Evolutionary conservation across 2,797 vertebrate genomes (phyloP), one percentile per base, ranked within the genome.

Genomic region (Argyrosomus regius): DNA sequence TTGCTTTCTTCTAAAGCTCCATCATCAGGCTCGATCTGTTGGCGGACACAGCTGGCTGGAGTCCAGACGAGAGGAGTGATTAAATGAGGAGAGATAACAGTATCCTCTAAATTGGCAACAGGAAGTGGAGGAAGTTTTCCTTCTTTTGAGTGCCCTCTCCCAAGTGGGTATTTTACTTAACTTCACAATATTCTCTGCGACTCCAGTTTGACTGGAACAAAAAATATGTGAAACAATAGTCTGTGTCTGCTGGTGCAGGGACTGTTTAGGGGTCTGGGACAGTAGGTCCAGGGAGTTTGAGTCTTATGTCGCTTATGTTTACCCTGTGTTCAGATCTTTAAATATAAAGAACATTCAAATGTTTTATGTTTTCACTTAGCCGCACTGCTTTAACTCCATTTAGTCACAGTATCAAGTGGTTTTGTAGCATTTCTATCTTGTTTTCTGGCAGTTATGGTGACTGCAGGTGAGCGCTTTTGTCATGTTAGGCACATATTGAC

Each of bases 1-100:
- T 71, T 63, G 13, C 63, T 77, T 77, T 59, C 17, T 59, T 52
- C 62, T 64, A 58, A 49, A 52, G 65, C 64, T 58, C 67, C 41
- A 26, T 48, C 57, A 64, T 73, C 54, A 39, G 50, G 49, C 22
- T 76, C 61, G 16, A 60, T 52, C 66, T 75, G 20, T 65, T 18
- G n/a, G 17, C 56, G 53, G 64, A 48, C 66, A 26, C 41, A 57
- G 49, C 61, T 63, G 60, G 24, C 28, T 53, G 14, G 6, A 73
- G 69, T 52, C 63, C 5, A 39, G 43, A 56, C 20, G 9, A 57
- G 28, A 22, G 28, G 1, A 4, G 53, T 1, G 13, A 24, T 20
- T 12, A 72, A 61, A 26, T 50, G 41, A 31, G 12, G 13, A 10
- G 28, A 31, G 52, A 16, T 43, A 43, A 45, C 3, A 54, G 8